phyloP scores from a whole-genome alignment of 64 coral and sea anemone species.

The Dendronephthya gigantea region DNA sequence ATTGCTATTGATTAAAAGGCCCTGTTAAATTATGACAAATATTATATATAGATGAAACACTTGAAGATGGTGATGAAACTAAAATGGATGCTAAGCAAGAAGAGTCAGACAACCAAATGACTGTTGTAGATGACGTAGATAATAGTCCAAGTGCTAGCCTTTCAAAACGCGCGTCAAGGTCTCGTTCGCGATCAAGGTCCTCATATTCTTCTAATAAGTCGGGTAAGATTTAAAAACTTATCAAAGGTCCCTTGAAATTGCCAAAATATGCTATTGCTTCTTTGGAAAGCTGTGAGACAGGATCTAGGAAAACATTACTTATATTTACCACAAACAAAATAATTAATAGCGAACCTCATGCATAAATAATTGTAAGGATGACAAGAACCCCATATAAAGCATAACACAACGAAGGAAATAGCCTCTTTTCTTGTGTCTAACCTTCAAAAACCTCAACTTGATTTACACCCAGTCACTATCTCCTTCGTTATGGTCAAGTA shows the following conservation, averaged over 20 bases:
- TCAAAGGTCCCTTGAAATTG: too few species aligned
- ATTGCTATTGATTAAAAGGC: not conserved
- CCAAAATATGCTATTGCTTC: too few species aligned
- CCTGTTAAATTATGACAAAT: not conserved
- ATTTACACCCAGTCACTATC: not conserved
- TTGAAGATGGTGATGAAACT: not conserved
- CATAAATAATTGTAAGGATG: too few species aligned
- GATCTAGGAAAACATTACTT: too few species aligned
- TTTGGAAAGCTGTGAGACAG: too few species aligned
- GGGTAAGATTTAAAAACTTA: not conserved
- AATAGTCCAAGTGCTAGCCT: conserved; percentile 17
- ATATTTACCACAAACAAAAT: too few species aligned
- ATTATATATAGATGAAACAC: not conserved
- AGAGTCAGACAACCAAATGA: conserved; percentile 46
- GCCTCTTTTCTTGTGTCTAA: too few species aligned
- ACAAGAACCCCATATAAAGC: too few species aligned
- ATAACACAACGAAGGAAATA: too few species aligned
- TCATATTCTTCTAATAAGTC: not conserved
- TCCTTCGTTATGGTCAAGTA: not conserved
- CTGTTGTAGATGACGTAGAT: conserved; percentile 77
- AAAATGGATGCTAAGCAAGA: not conserved
- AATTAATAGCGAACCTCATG: too few species aligned
- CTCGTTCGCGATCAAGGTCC: conserved; percentile 1
- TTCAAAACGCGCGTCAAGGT: not conserved
- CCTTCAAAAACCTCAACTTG: not conserved